These are phyloP conservation scores for Echinometra lucunter DNA, from an alignment of 53 echinoderm and acorn worm species.

Conservation along the genomic window DNA sequence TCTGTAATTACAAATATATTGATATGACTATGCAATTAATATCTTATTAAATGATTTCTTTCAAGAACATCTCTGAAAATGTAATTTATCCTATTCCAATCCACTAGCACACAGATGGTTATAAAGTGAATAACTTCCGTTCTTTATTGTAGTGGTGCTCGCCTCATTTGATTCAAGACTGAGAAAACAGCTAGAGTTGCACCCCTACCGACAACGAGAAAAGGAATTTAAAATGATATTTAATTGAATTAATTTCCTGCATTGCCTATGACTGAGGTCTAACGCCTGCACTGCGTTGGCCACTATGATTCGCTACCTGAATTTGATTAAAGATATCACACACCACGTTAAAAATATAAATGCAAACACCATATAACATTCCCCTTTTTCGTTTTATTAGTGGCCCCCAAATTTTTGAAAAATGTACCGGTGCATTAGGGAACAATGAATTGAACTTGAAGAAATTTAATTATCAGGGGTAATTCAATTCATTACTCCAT, in stretches of 20 bases:
- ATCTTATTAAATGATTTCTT: too few species aligned
- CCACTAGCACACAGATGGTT: too few species aligned
- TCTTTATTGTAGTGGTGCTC: background rate
- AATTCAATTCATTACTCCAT: background rate
- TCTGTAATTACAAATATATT: too few species aligned
- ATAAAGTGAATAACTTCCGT: too few species aligned
- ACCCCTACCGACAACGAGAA: background rate
- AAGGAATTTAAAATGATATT: background rate
- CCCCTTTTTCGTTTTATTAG: background rate
- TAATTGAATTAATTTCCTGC: slow-evolving; percentile 13
- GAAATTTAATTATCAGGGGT: background rate
- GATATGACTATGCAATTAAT: too few species aligned
- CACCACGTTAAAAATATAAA: background rate
- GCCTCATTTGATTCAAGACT: background rate
- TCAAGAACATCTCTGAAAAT: too few species aligned
- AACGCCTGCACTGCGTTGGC: background rate
- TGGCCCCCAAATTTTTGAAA: background rate
- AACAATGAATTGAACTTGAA: background rate
- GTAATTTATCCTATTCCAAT: too few species aligned
- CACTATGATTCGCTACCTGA: background rate
- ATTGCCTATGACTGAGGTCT: background rate
- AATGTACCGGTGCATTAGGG: background rate
- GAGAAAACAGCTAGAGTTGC: slow-evolving; percentile 14
- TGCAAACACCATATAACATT: background rate
- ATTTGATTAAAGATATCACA: slow-evolving; percentile 9